Evolutionary conservation across 2,113 vertebrate genomes (phyloP), one percentile per base, ranked within the genome.

Genomic region (Proterorhinus semilunaris): DNA sequence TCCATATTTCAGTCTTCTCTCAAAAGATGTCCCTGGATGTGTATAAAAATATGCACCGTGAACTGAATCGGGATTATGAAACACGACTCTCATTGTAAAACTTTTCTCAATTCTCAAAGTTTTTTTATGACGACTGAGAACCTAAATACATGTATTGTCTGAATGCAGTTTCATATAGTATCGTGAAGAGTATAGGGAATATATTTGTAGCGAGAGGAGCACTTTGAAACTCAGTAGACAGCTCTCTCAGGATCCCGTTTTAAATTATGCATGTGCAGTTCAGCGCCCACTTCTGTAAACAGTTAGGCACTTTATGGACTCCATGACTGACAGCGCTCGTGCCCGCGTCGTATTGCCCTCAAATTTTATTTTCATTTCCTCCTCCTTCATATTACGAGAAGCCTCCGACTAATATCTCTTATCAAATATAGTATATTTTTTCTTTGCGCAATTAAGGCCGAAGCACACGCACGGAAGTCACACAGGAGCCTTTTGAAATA

Each of bases 181-280:
- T 36, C 2, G 27, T 36, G 27, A 36, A 36, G 27, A 43, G 36
- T 43, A 13, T 10, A 44, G 58, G 45, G 42, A 61, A 0, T 50
- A 15, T 72, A 80, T 78, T 76, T 67, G 46, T 47, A 47, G 10
- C 7, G 46, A 47, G 72, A 67, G 74, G 81, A 67, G 73, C 74
- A 72, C 74, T 81, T 79, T 83, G 21, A 67, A 80, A 83, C 50
- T 57, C 65, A 0, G 75, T 62, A 74, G 81, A 78, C 66, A 81
- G 76, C 68, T 87, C 88, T 87, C 88, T 82, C 86, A 61, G 88
- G 86, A 83, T 82, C 67, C 61, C 21, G 66, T 67, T 10, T 75
- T 91, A 79, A 91, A 91, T 91, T 86, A 90, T 91, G 74, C 66
- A 91, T 91, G 87, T 81, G 79, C 83, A 86, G 79, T 86, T 89